These are phyloP conservation scores for Numenius phaeopus DNA, from an alignment of 2,797 vertebrate species.

Conservation along the genomic window DNA sequence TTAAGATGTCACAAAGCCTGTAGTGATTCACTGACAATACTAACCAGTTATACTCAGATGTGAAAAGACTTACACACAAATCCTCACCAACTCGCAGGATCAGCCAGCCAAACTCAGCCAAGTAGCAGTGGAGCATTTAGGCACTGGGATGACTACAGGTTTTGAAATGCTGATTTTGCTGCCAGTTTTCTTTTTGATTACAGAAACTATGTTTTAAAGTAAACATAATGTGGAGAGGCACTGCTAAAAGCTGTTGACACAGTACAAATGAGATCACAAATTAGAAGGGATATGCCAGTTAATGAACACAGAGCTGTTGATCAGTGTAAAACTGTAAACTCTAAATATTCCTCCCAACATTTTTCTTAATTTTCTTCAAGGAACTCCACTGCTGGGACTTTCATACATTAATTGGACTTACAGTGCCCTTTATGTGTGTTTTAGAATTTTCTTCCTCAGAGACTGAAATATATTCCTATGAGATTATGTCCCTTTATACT, in stretches of 20 bases:
- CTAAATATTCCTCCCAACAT: conserved; percentile 50
- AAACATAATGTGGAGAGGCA: conserved; percentile 76
- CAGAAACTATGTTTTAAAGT: conserved; percentile 63
- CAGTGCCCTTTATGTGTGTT: not conserved
- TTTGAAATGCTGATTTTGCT: not conserved
- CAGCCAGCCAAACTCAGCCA: not conserved
- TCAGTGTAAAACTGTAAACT: conserved; percentile 74
- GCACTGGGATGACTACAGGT: too few species aligned
- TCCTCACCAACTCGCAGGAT: not conserved
- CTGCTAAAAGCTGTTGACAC: conserved; percentile 81
- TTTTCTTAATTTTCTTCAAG: conserved; percentile 36
- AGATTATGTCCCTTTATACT: not conserved
- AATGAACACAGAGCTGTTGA: conserved; percentile 80
- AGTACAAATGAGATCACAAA: conserved; percentile 80
- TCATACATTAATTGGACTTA: not conserved
- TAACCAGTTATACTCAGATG: not conserved
- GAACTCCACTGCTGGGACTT: not conserved
- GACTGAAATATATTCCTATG: not conserved
- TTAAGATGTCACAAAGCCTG: not conserved
- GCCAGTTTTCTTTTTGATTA: conserved; percentile 17
- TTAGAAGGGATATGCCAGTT: conserved; percentile 80
- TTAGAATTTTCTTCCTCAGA: not conserved
- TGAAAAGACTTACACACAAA: not conserved
- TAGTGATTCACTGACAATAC: not conserved
- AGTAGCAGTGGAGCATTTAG: not conserved